phyloP scores from a whole-genome alignment of 2,797 vertebrate species.

The Champsocephalus gunnari region DNA sequence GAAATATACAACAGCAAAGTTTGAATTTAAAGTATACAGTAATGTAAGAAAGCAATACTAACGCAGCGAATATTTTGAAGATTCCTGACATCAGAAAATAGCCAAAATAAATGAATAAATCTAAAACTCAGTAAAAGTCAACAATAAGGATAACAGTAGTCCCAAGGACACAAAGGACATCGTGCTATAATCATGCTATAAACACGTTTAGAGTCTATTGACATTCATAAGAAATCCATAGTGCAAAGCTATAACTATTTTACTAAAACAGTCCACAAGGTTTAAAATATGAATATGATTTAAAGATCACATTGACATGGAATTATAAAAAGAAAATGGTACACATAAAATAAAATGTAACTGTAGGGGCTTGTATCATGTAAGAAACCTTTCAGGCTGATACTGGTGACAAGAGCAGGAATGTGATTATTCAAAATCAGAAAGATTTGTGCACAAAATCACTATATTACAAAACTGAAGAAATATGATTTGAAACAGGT shows the following conservation, averaged over 20 bases:
- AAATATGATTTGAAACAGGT: background rate
- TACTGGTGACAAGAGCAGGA: slow-evolving; percentile 23
- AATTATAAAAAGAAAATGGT: slow-evolving; percentile 32
- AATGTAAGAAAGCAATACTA: slow-evolving; percentile 55
- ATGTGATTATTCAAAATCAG: background rate
- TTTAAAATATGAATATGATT: slow-evolving; percentile 35
- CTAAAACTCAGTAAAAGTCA: slow-evolving; percentile 31
- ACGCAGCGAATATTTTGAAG: background rate
- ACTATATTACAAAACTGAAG: slow-evolving; percentile 28
- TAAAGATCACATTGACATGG: slow-evolving; percentile 29
- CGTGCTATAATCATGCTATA: slow-evolving; percentile 48
- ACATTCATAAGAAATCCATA: slow-evolving; percentile 55
- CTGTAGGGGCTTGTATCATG: background rate
- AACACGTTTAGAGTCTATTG: slow-evolving; percentile 45
- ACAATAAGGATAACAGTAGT: slow-evolving; percentile 3
- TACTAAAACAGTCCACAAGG: slow-evolving; percentile 43
- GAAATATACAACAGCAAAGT: slow-evolving; percentile 53
- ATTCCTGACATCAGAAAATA: slow-evolving; percentile 32
- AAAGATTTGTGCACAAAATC: slow-evolving; percentile 50
- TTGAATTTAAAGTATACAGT: slow-evolving; percentile 34
- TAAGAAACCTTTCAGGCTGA: slow-evolving; percentile 23
- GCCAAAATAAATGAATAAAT: slow-evolving; percentile 29
- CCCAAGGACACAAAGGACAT: slow-evolving; percentile 13
- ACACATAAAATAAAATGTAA: slow-evolving; percentile 28
- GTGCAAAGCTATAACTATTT: slow-evolving; percentile 46